Evolutionary conservation across 2,797 vertebrate species (phyloP).

Genomic region (Pelodytes ibericus): DNA sequence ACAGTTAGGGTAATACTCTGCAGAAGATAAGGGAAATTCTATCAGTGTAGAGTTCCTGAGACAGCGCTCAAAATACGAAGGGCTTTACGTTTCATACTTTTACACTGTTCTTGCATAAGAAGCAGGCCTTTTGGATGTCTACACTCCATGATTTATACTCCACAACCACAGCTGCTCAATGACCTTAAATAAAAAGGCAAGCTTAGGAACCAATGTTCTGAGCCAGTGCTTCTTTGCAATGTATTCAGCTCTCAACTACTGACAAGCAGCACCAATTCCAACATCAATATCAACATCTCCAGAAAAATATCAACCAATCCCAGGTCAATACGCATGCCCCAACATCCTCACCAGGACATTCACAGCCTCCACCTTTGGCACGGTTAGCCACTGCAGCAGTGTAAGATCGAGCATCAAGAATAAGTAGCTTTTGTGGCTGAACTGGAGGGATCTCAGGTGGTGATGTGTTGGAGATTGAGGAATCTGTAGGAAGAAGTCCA

Average conservation of each 20-base stretch:
- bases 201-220: no score
- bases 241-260: no score
- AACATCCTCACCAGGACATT: slow-evolving; percentile 87
- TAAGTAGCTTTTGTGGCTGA: slow-evolving; percentile 91
- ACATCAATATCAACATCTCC: no score
- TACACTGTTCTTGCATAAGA: no score
- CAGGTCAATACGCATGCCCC: neutral
- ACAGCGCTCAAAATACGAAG: neutral
- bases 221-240: no score
- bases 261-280: no score
- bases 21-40: neutral
- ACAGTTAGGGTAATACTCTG: slow-evolving; percentile 98
- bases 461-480: slow-evolving; percentile 87
- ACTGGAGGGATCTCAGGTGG: slow-evolving; percentile 85
- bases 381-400: slow-evolving; percentile 95
- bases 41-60: neutral
- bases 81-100: no score
- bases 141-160: no score
- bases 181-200: no score
- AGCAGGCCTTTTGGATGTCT: no score
- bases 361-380: slow-evolving; percentile 96
- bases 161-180: no score
- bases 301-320: no score
- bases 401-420: slow-evolving; percentile 92
- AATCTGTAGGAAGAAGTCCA: slow-evolving; percentile 71